Evolutionary conservation across 2,888 invertebrate species (phyloP).

Genomic region (Micoletzkya japonica): DNA sequence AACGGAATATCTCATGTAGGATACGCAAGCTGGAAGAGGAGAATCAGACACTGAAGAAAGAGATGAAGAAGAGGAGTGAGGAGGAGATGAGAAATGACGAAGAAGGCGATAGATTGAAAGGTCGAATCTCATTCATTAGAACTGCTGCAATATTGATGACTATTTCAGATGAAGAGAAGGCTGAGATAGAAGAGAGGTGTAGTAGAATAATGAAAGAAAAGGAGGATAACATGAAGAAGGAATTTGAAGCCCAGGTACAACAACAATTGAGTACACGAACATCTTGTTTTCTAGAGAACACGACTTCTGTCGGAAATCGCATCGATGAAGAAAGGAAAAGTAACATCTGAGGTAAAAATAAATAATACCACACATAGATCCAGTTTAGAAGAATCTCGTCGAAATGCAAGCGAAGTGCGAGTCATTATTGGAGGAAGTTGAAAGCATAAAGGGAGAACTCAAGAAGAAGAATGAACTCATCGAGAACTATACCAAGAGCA

Average conservation of each 20-base stretch:
- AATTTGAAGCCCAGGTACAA: constrained; percentile 23
- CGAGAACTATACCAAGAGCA: constrained; percentile 44
- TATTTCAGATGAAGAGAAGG: no score
- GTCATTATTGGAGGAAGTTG: constrained; percentile 43
- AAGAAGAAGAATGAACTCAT: constrained; percentile 49
- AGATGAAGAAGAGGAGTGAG: constrained; percentile 21
- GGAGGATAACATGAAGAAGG: no score
- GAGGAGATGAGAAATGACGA: not conserved
- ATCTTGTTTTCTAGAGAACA: not conserved
- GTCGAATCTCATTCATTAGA: constrained; percentile 22
- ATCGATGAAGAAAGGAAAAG: constrained; percentile 19
- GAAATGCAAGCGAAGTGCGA: constrained; percentile 29
- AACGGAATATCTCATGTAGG: not conserved
- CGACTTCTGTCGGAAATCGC: not conserved
- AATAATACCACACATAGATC: constrained; percentile 2
- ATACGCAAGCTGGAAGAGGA: constrained; percentile 33
- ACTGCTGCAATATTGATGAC: no score
- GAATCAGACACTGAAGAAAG: constrained; percentile 32
- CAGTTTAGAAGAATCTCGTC: constrained; percentile 26
- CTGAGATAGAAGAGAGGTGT: no score
- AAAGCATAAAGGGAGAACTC: constrained; percentile 42
- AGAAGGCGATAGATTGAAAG: constrained; percentile 8
- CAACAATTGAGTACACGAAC: not conserved
- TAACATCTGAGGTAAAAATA: not conserved
- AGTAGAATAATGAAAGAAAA: no score